These are phyloP conservation scores for Halcyon chelicuti DNA, from an alignment of 2,797 vertebrate species.

Conservation along the genomic window DNA sequence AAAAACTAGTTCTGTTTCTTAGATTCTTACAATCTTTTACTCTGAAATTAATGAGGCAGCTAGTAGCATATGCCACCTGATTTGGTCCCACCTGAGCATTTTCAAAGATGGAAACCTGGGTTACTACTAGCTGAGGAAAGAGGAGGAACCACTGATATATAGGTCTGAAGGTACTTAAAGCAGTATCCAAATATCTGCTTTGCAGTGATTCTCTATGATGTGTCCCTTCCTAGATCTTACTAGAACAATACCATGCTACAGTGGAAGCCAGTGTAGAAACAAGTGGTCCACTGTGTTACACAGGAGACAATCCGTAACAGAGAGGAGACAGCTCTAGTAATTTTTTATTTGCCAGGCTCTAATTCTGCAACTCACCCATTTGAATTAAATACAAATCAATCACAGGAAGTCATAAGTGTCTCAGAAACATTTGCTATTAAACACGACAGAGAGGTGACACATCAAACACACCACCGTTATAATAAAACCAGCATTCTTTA, in stretches of 20 bases:
- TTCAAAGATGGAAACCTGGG: background rate
- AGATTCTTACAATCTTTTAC: background rate
- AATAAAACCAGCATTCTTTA: background rate
- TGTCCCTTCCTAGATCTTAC: background rate
- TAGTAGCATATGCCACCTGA: background rate
- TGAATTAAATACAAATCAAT: background rate
- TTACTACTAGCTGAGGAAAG: background rate
- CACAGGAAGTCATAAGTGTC: background rate
- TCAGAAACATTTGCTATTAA: background rate
- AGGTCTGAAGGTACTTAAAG: background rate
- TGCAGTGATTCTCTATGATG: background rate
- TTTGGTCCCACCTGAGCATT: background rate
- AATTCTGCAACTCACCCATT: background rate
- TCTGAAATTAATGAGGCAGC: background rate
- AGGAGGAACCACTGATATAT: background rate
- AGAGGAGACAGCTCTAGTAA: background rate
- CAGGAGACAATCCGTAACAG: background rate
- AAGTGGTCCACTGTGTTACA: background rate
- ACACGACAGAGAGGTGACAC: background rate
- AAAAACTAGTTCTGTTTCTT: background rate
- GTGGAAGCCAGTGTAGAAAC: background rate
- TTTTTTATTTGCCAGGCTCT: constrained; percentile 19
- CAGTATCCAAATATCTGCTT: background rate
- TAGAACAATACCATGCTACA: background rate
- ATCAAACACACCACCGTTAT: background rate